A percentile compares a stretch with the other conserved stretches of the same genome.
Evolutionary conservation across 2,888 invertebrate genomes (phyloP).

Genomic region (Gastracanthus pulcherrimus): DNA sequence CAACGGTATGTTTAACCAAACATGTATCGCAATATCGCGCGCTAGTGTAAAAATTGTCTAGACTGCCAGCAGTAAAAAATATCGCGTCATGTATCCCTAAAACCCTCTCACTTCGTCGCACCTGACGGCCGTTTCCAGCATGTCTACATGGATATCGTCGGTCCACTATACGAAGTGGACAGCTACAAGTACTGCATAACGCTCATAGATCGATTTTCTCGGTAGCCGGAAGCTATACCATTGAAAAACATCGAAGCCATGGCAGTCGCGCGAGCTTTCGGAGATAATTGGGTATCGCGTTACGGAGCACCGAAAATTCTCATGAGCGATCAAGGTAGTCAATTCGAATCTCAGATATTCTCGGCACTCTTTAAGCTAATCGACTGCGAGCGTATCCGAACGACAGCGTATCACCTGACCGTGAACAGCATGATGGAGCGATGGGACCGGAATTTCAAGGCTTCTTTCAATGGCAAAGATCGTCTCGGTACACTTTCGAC

Average conservation of each 20-base stretch:
- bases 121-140: no score
- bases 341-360: slow-evolving; percentile 64
- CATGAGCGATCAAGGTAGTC: slow-evolving; percentile 67
- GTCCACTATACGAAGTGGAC: no score
- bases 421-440: slow-evolving; percentile 63
- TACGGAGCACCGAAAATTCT: slow-evolving; percentile 66
- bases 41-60: no score
- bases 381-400: slow-evolving; percentile 56
- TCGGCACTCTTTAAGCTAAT: slow-evolving; percentile 48
- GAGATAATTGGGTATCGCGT: slow-evolving; percentile 64
- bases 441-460: slow-evolving; percentile 53
- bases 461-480: slow-evolving; percentile 34
- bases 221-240: not conserved
- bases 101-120: no score
- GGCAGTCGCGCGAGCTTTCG: slow-evolving; percentile 64
- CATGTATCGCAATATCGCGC: no score
- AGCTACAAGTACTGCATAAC: not conserved
- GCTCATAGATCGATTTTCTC: not conserved
- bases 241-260: slow-evolving; percentile 52
- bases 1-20: no score
- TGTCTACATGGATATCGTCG: no score
- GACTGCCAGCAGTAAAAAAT: no score
- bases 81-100: no score
- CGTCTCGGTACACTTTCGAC: slow-evolving; percentile 45
- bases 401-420: slow-evolving; percentile 61